A percentile compares a stretch with the other conserved stretches of the same genome.
These are phyloP conservation scores for Unio delphinus DNA, from an alignment of 2,888 invertebrate species.

Conservation along the genomic window DNA sequence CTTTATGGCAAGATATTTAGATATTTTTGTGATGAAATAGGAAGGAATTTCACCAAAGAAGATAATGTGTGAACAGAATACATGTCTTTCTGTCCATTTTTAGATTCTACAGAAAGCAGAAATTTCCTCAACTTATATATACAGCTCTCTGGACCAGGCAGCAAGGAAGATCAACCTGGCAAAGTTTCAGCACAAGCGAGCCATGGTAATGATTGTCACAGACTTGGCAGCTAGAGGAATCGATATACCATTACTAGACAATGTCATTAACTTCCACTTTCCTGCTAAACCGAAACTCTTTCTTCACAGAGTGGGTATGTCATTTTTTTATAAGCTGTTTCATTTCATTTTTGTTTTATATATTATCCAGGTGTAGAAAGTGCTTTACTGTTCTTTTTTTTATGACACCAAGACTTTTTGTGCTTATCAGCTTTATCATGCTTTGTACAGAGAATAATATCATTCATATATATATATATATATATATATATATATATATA, in stretches of 20 bases:
- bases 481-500: too few species aligned
- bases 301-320: constrained; percentile 96
- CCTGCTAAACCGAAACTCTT: constrained; percentile 97
- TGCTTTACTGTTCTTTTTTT: not conserved
- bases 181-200: constrained; percentile 78
- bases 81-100: not conserved
- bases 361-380: not conserved
- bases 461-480: not conserved
- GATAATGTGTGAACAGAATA: not conserved
- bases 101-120: constrained; percentile 77
- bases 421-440: not conserved
- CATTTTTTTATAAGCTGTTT: too few species aligned
- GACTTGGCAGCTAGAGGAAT: constrained; percentile 98
- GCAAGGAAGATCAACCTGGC: constrained; percentile 96
- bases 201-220: constrained; percentile 91
- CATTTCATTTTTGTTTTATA: not conserved
- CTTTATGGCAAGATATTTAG: too few species aligned
- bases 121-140: constrained; percentile 90
- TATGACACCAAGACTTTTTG: not conserved
- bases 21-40: too few species aligned
- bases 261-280: constrained; percentile 97
- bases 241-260: constrained; percentile 95
- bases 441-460: not conserved
- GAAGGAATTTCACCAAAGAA: not conserved
- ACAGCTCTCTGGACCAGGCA: constrained; percentile 93